Percentiles rank a stretch among this genome's conserved stretches.
Conservation (phyloP, 1,140 invertebrate species). For the Cherax quadricarinatus region DNA sequence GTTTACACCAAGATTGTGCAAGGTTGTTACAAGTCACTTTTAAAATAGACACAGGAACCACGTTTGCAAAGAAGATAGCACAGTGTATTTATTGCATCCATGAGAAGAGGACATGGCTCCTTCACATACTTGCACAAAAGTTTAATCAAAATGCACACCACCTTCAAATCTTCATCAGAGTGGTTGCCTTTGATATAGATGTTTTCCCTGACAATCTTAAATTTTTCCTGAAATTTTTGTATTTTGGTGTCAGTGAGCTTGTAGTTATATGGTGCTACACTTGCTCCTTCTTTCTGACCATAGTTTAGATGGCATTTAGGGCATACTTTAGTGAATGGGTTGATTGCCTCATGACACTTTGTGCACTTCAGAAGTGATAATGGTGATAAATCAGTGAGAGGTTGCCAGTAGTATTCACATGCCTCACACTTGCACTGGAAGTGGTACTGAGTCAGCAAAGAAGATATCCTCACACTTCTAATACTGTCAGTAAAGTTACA, state of each 20-base stretch:
- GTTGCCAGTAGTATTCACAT: conserved; percentile 18
- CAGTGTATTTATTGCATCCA: background rate
- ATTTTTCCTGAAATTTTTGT: background rate
- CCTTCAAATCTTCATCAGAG: background rate
- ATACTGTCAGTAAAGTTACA: background rate
- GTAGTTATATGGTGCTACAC: background rate
- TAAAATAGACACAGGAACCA: background rate
- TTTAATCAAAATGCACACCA: background rate
- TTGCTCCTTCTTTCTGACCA: too few species aligned
- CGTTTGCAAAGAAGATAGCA: background rate
- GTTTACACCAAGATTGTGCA: too few species aligned
- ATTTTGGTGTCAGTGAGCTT: background rate
- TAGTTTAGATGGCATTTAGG: conserved; percentile 14
- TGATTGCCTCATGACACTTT: background rate
- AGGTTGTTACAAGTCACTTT: background rate
- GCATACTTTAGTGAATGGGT: background rate
- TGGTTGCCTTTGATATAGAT: background rate
- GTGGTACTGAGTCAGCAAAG: conserved; percentile 12
- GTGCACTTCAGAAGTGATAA: background rate
- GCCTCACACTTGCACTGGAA: conserved; percentile 30
- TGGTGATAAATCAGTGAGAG: background rate
- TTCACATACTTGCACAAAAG: conserved; percentile 10
- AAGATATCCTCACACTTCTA: background rate
- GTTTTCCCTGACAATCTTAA: background rate
- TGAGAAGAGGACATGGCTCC: background rate